Percentiles rank a stretch among this genome's conserved stretches.
These are phyloP conservation scores for Coryphaenoides rupestris DNA, from an alignment of 2,113 vertebrate genomes.

Conservation along the genomic window DNA sequence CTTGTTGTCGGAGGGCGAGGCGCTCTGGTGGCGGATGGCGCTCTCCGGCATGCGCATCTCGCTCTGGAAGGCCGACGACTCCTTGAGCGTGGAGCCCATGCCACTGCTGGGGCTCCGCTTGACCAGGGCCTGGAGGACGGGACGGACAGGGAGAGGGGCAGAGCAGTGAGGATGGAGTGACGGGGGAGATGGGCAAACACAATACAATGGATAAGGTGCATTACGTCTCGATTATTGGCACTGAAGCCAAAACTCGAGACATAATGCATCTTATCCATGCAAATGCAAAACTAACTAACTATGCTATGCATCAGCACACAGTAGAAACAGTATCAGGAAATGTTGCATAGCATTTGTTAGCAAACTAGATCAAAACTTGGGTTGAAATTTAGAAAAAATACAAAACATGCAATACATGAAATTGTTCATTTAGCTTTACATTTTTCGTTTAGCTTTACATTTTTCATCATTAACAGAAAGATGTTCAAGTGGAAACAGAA, in stretches of 20 bases:
- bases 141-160: background rate
- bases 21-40: slow-evolving; percentile 84
- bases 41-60: slow-evolving; percentile 91
- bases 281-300: no score
- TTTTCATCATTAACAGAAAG: slow-evolving; percentile 40
- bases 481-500: slow-evolving; percentile 40
- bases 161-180: slow-evolving; percentile 12
- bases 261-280: no score
- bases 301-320: background rate
- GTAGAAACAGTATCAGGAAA: slow-evolving; percentile 17
- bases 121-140: slow-evolving; percentile 81
- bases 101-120: slow-evolving; percentile 96
- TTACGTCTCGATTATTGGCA: background rate
- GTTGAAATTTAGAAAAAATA: no score
- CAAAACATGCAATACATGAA: no score
- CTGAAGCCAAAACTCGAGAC: background rate
- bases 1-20: slow-evolving; percentile 90
- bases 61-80: slow-evolving; percentile 91
- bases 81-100: slow-evolving; percentile 95
- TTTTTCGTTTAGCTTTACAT: slow-evolving; percentile 35
- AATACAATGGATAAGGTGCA: background rate
- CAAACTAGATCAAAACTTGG: no score
- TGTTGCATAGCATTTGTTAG: no score
- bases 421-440: slow-evolving; percentile 32
- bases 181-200: background rate